Conservation (phyloP, 1,140 invertebrate genomes). For the Arctopsyche grandis region DNA sequence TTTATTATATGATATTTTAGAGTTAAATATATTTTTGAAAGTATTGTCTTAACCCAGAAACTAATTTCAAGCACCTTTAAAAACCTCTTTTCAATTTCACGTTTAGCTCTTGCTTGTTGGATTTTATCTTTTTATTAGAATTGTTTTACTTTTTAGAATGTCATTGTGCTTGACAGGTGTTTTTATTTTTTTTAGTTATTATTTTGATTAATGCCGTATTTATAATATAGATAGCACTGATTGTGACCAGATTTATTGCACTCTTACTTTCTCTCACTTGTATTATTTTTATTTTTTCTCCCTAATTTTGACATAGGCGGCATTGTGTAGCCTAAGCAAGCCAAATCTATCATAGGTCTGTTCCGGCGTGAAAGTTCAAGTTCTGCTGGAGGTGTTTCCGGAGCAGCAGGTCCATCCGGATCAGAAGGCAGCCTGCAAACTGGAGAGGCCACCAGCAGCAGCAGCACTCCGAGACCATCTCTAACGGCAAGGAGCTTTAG, state of each 20-base stretch:
- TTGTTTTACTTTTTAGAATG: no score
- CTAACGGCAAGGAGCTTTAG: slow-evolving; percentile 63
- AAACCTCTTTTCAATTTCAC: no score
- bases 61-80: no score
- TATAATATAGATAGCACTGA: slow-evolving; percentile 28
- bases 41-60: no score
- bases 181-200: not conserved
- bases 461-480: slow-evolving; percentile 57
- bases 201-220: slow-evolving; percentile 1
- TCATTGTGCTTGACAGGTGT: not conserved
- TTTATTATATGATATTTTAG: no score
- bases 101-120: no score
- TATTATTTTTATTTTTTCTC: slow-evolving; percentile 57
- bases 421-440: slow-evolving; percentile 66
- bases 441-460: slow-evolving; percentile 56
- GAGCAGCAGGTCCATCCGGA: slow-evolving; percentile 60
- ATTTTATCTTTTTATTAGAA: no score
- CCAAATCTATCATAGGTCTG: slow-evolving; percentile 77
- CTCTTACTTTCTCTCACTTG: slow-evolving; percentile 56
- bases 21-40: no score
- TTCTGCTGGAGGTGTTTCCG: slow-evolving; percentile 64
- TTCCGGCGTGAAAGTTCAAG: slow-evolving; percentile 74
- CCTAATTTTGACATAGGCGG: slow-evolving; percentile 66
- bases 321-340: slow-evolving; percentile 76
- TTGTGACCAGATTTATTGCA: slow-evolving; percentile 29